Evolutionary conservation across 2,113 vertebrate genomes (phyloP).

Genomic region (Gallinago media): DNA sequence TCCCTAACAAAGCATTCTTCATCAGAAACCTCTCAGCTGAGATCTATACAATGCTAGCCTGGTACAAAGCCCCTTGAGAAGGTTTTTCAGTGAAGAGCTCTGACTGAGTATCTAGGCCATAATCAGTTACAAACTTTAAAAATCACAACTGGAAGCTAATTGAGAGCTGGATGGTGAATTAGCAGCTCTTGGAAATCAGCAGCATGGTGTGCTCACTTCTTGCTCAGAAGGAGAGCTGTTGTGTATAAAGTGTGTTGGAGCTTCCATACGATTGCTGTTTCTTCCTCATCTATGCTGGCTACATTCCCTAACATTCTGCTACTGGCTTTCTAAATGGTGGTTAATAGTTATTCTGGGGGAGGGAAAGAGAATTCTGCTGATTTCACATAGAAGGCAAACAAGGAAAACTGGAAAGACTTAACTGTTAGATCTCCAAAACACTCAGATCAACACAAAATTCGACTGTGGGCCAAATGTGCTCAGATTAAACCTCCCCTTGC

Average conservation of each 20-base stretch:
- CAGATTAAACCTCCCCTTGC: not conserved
- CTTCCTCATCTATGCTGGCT: not conserved
- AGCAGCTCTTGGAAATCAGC: not conserved
- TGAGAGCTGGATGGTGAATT: not conserved
- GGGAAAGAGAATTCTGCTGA: not conserved
- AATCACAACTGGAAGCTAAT: not conserved
- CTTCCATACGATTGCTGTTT: not conserved
- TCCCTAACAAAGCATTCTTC: not conserved
- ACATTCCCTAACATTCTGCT: not conserved
- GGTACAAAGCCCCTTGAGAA: not conserved
- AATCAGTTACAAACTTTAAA: not conserved
- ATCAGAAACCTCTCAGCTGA: not conserved
- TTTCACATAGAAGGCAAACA: not conserved
- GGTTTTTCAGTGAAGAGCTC: not conserved
- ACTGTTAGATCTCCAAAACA: not conserved
- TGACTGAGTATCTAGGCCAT: not conserved
- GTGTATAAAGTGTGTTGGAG: not conserved
- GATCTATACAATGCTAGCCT: not conserved
- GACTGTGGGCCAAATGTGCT: not conserved
- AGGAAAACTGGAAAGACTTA: not conserved
- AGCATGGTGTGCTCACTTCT: not conserved
- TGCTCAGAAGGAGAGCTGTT: not conserved
- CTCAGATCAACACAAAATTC: not conserved
- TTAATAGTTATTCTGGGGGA: not conserved
- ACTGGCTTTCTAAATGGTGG: not conserved